Evolutionary conservation across 2,797 vertebrate genomes (phyloP).

Genomic region (Sphaeramia orbicularis): DNA sequence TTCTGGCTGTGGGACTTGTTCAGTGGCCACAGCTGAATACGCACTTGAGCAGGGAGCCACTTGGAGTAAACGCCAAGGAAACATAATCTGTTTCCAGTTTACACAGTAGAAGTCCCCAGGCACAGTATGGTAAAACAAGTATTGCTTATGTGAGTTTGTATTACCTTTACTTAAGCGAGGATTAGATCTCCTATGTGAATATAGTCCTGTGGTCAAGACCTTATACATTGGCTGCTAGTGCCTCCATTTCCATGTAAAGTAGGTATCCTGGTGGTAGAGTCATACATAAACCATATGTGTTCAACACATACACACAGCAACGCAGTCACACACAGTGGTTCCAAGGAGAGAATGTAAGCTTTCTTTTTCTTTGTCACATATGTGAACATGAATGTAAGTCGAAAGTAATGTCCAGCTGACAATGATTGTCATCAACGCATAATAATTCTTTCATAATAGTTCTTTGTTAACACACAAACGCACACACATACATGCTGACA

Average conservation of each 20-base stretch:
- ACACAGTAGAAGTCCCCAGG: constrained; percentile 34
- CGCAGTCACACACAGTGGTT: constrained; percentile 13
- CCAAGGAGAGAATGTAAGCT: constrained; percentile 10
- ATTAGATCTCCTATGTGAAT: constrained; percentile 14
- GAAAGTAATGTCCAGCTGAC: constrained; percentile 10
- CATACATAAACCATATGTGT: constrained; percentile 53
- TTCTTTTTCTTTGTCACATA: constrained; percentile 8
- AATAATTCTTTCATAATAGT: constrained; percentile 10
- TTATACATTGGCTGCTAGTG: neutral
- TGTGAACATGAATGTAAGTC: constrained; percentile 22
- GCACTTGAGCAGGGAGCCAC: constrained; percentile 6
- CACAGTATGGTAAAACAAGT: constrained; percentile 15
- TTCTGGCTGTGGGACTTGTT: constrained; percentile 14
- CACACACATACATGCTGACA: constrained; percentile 6
- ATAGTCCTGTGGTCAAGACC: constrained; percentile 18
- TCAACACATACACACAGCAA: constrained; percentile 9
- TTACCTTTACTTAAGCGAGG: constrained; percentile 41
- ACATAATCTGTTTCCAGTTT: constrained; percentile 32
- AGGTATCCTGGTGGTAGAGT: constrained; percentile 24
- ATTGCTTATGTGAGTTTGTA: constrained; percentile 24
- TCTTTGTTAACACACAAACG: constrained; percentile 4
- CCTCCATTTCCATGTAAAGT: constrained; percentile 52
- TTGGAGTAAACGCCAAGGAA: constrained; percentile 15
- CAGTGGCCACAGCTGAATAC: neutral
- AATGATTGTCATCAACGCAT: constrained; percentile 29